These are phyloP conservation scores for Mesoligia furuncula DNA, from an alignment of 2,888 invertebrate genomes.

Conservation along the genomic window DNA sequence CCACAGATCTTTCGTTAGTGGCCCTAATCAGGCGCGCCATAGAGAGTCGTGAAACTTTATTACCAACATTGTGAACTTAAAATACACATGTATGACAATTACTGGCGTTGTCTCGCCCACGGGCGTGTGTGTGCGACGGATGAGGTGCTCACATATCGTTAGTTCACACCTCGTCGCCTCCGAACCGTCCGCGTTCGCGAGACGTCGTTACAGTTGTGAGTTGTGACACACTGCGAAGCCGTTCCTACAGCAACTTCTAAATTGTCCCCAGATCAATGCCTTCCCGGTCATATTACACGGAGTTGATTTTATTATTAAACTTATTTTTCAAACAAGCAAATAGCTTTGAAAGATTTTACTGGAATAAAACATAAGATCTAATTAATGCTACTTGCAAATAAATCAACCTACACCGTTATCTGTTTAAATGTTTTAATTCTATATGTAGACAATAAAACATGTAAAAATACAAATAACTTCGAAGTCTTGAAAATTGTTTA, in stretches of 20 bases:
- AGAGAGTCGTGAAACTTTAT: constrained; percentile 82
- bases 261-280: constrained; percentile 17
- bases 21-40: constrained; percentile 79
- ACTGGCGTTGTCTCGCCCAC: constrained; percentile 80
- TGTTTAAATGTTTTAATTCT: background rate
- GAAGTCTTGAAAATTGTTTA: background rate
- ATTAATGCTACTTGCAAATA: background rate
- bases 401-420: background rate
- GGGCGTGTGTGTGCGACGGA: constrained; percentile 74
- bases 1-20: constrained; percentile 84
- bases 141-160: constrained; percentile 83
- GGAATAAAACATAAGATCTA: background rate
- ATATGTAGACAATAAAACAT: background rate
- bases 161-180: constrained; percentile 83
- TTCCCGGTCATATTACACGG: background rate
- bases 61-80: constrained; percentile 82
- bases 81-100: constrained; percentile 89
- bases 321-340: background rate
- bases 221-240: constrained; percentile 61
- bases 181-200: constrained; percentile 63
- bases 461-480: no score
- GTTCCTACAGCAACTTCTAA: constrained; percentile 31
- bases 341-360: background rate
- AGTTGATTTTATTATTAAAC: background rate
- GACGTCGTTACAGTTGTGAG: constrained; percentile 61